phyloP scores from a whole-genome alignment of 2,888 invertebrate genomes.

The Cerastoderma edule region DNA sequence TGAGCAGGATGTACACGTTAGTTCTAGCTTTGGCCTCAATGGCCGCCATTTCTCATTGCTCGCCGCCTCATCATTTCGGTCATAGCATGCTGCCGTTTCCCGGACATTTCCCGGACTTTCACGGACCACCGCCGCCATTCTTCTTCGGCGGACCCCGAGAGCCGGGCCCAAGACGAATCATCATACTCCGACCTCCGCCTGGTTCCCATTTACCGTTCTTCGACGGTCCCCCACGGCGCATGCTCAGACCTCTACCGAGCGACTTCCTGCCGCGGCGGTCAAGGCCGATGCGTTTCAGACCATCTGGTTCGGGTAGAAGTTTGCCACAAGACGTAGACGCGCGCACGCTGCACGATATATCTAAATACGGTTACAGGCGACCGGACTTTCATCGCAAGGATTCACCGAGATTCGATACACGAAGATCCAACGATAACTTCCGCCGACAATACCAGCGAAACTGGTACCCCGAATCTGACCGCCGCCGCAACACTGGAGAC shows the following conservation, averaged over 20 bases:
- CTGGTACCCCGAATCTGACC: too few species aligned
- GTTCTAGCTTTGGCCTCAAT: neutral
- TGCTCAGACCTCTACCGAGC: constrained; percentile 1
- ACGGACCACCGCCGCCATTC: neutral
- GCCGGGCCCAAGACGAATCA: constrained; percentile 10
- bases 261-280: neutral
- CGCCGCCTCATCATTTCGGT: neutral
- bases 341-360: neutral
- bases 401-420: too few species aligned
- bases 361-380: constrained; percentile 11
- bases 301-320: neutral
- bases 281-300: neutral
- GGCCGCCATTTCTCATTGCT: neutral
- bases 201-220: constrained; percentile 5
- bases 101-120: neutral
- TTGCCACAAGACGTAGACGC: neutral
- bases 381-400: neutral
- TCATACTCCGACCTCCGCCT: constrained; percentile 5
- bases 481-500: too few species aligned
- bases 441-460: too few species aligned
- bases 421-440: too few species aligned
- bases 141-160: neutral
- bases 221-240: neutral
- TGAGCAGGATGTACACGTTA: too few species aligned
- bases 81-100: neutral